Percentiles rank a stretch among this genome's conserved stretches.
phyloP scores from a whole-genome alignment of 2,113 vertebrate genomes.

The Sorex fumeus region DNA sequence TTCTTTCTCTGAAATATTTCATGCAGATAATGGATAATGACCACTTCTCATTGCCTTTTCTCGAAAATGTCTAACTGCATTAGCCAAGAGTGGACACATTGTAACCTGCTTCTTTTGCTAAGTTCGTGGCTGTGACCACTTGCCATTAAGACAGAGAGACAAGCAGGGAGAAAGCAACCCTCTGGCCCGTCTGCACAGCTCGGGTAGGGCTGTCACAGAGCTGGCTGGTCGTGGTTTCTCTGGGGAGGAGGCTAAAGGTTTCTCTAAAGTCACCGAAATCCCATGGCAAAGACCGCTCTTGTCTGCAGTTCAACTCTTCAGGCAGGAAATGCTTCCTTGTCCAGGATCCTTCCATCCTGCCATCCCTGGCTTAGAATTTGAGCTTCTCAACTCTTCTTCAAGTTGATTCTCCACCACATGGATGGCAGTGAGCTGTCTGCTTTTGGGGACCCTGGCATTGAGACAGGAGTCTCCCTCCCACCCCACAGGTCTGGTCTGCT shows the following conservation, averaged over 20 bases:
- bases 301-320: background rate
- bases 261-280: background rate
- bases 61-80: slow-evolving; percentile 88
- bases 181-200: slow-evolving; percentile 56
- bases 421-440: background rate
- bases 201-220: slow-evolving; percentile 67
- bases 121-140: slow-evolving; percentile 82
- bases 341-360: fast-evolving
- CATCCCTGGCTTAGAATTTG: fast-evolving
- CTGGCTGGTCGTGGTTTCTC: slow-evolving; percentile 19
- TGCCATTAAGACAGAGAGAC: slow-evolving; percentile 74
- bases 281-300: background rate
- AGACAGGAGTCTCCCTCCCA: no score
- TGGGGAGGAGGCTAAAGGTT: background rate
- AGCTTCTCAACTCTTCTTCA: background rate
- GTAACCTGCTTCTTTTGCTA: slow-evolving; percentile 84
- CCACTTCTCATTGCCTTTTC: slow-evolving; percentile 89
- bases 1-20: slow-evolving; percentile 88
- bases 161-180: slow-evolving; percentile 10
- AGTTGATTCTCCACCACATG: background rate
- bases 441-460: fast-evolving
- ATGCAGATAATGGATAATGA: slow-evolving; percentile 91
- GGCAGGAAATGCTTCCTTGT: background rate
- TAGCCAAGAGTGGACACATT: slow-evolving; percentile 86
- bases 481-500: background rate